Base-by-base conservation (phyloP, 1,140 invertebrate species). In the Cydia amplana region DNA sequence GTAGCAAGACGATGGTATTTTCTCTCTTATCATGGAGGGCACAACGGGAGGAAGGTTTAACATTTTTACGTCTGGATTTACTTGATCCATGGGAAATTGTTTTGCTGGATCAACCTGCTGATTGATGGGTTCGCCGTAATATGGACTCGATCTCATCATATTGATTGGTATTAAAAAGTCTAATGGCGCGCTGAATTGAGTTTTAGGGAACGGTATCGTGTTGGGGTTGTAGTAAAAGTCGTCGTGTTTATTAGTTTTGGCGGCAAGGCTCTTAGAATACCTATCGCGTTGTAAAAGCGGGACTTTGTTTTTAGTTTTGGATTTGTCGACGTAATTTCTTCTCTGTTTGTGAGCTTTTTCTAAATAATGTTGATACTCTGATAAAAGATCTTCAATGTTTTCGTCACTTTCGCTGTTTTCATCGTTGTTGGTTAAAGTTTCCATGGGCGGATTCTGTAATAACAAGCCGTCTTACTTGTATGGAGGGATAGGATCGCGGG, bases 321-420 rank as follows among this genome's bases (percentile, higher is more conserved):
- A 75, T 77, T 85, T 91, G 78, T 86, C 83, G 32, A 85, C 73
- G 63, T 91, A 88, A 74, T 80, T 80, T 64, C 80, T 72, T 64
- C 82, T 83, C 75, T 90, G 88, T 74, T 87, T 89, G 72, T 91
- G 85, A 18, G 87, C 89, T 79, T 85, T 92, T 25, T 92, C 87
- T 81, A 92, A 85, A 77, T 89, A 87, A 60, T 85, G 80, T 77
- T 91, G 87, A 75, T 92, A 92, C 78, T 92, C 89, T 40, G 82
- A 77, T 78, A 91, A 70, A 28, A 92, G 79, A 75, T 88, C 83
- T 77, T 91, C 88, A 7, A 91, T 79, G 63, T 86, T 84, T 77
- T 92, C 91, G 43, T 88, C 83, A 75, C 87, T 88, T 75, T 89
- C 87, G 77, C 85, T 89, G 18, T 70, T 10, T 2, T 60, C 65